Percentiles rank a stretch among this genome's conserved stretches.
These are phyloP conservation scores for Parazoanthus darwini DNA, from an alignment of 92 coral and sea anemone genomes.

Conservation along the genomic window DNA sequence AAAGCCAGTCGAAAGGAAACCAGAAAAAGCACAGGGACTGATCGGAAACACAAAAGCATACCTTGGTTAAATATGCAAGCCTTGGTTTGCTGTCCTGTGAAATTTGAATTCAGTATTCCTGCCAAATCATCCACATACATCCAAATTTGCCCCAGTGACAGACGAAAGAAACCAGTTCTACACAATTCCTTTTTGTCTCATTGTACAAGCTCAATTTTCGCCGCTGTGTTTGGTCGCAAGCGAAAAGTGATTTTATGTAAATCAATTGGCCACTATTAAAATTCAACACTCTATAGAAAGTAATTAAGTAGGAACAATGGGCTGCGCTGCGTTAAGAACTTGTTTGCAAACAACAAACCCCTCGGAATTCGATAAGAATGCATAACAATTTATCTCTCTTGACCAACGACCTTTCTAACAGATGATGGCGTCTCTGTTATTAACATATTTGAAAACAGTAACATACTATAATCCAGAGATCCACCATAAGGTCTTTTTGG, in stretches of 20 bases:
- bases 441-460: background rate
- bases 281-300: conserved; percentile 24
- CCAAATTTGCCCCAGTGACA: background rate
- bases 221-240: conserved; percentile 19
- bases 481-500: background rate
- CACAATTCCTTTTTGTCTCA: background rate
- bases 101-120: background rate
- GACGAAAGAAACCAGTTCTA: background rate
- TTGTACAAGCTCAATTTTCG: conserved; percentile 11
- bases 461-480: background rate
- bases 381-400: background rate
- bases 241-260: conserved; percentile 22
- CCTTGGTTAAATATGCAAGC: conserved; percentile 31
- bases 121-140: background rate
- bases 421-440: background rate
- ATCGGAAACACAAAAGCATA: conserved; percentile 13
- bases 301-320: conserved; percentile 17
- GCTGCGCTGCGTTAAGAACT: background rate
- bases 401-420: conserved; percentile 8
- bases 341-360: conserved; percentile 26
- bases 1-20: conserved; percentile 3
- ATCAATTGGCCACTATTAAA: conserved; percentile 14
- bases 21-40: conserved; percentile 6
- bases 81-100: conserved; percentile 24
- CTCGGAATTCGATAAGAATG: conserved; percentile 15